A percentile compares a stretch with the other conserved stretches of the same genome.
Evolutionary conservation across 53 echinoderm and acorn worm species (phyloP).

Genomic region (Arbacia lixula): DNA sequence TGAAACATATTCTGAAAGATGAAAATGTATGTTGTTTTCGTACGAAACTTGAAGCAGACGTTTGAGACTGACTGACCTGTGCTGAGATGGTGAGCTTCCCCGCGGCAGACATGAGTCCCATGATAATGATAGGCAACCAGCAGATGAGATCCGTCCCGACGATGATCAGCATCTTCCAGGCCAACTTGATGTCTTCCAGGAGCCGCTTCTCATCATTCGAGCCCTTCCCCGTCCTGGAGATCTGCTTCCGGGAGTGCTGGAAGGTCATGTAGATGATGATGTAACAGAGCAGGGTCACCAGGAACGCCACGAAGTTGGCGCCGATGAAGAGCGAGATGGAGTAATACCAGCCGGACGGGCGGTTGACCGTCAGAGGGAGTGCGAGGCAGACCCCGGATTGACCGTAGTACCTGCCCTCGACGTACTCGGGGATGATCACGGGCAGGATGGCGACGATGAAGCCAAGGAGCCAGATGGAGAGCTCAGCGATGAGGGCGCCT

Average conservation of each 20-base stretch:
- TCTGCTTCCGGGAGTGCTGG: conserved; percentile 10
- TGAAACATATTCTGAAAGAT: too few relatives aligned
- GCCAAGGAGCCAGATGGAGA: conserved; percentile 13
- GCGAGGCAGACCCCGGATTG: conserved; percentile 92
- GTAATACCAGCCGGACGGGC: conserved; percentile 87
- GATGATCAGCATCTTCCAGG: conserved; percentile 18
- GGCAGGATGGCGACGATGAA: neutral
- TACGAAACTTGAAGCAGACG: too few relatives aligned
- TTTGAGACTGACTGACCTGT: conserved; percentile 32
- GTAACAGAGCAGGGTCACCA: conserved; percentile 82
- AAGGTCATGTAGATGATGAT: conserved; percentile 67
- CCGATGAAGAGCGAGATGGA: conserved; percentile 88
- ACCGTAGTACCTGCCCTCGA: conserved; percentile 70
- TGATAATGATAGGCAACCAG: conserved; percentile 9
- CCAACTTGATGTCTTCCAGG: conserved; percentile 18
- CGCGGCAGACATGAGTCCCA: conserved; percentile 22
- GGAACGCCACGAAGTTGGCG: conserved; percentile 78
- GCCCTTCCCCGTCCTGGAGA: neutral
- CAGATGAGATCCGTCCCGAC: conserved; percentile 31
- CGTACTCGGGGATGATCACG: conserved; percentile 10
- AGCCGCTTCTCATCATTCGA: neutral
- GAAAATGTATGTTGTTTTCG: too few relatives aligned
- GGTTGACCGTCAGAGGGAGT: conserved; percentile 73
- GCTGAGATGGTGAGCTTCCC: conserved; percentile 6
- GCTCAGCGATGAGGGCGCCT: neutral